phyloP scores from a whole-genome alignment of 2,113 vertebrate genomes.

The Thinocorus orbignyianus region DNA sequence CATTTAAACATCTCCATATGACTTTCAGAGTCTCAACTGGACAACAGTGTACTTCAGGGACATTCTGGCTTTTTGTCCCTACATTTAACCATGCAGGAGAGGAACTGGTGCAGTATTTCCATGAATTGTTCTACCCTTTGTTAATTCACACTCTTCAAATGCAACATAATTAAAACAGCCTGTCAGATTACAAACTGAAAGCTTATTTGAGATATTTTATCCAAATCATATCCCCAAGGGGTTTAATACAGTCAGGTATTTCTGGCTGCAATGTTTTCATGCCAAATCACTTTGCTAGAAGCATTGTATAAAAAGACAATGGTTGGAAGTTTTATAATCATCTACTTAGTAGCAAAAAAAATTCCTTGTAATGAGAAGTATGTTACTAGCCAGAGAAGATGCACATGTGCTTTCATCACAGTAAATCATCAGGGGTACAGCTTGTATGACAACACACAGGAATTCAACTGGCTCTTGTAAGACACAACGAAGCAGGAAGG shows the following conservation, averaged over 20 bases:
- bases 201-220: background rate
- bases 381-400: background rate
- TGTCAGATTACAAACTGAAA: background rate
- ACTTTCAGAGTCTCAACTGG: background rate
- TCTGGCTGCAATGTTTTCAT: background rate
- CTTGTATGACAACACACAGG: background rate
- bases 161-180: background rate
- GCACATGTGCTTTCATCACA: background rate
- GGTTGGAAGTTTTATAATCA: slow-evolving; percentile 5
- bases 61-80: background rate
- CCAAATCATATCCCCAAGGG: background rate
- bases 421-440: background rate
- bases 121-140: background rate
- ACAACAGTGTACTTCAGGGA: background rate
- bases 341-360: slow-evolving; percentile 7
- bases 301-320: slow-evolving; percentile 7
- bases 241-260: background rate
- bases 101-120: background rate
- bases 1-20: background rate
- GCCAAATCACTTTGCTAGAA: background rate
- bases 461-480: background rate
- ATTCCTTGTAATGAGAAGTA: background rate
- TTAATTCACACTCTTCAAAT: background rate
- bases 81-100: background rate
- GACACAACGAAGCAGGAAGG: background rate